phyloP scores from a whole-genome alignment of 2,888 invertebrate genomes.

The Ornithoptera priamus region DNA sequence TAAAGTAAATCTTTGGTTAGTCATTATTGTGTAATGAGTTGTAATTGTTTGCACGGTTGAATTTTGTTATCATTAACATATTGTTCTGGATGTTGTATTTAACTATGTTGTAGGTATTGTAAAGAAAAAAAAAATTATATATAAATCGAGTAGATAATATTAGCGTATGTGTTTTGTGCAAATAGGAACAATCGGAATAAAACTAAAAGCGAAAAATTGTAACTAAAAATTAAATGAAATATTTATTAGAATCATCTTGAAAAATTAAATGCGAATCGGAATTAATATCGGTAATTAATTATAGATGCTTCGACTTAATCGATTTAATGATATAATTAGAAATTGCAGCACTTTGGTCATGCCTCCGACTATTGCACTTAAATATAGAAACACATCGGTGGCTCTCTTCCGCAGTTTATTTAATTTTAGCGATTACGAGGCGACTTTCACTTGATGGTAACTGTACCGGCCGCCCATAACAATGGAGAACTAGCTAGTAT shows the following conservation, averaged over 20 bases:
- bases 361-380: slow-evolving; percentile 64
- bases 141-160: slow-evolving; percentile 70
- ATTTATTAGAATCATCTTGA: slow-evolving; percentile 57
- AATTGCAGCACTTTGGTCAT: slow-evolving; percentile 70
- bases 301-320: slow-evolving; percentile 75
- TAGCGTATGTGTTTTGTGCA: slow-evolving; percentile 75
- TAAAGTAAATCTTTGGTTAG: slow-evolving; percentile 51
- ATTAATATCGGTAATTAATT: slow-evolving; percentile 55
- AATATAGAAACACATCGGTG: slow-evolving; percentile 53
- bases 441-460: too few relatives aligned
- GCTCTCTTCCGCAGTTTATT: slow-evolving; percentile 56
- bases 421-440: too few relatives aligned
- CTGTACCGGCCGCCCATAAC: too few relatives aligned
- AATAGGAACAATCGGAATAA: slow-evolving; percentile 59
- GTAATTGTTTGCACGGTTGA: slow-evolving; percentile 74
- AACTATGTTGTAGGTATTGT: slow-evolving; percentile 74
- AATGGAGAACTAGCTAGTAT: too few relatives aligned
- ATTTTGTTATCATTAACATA: slow-evolving; percentile 77
- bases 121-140: slow-evolving; percentile 65
- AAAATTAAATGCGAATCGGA: slow-evolving; percentile 58
- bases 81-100: slow-evolving; percentile 77
- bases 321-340: slow-evolving; percentile 68
- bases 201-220: slow-evolving; percentile 44
- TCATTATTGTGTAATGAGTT: slow-evolving; percentile 59
- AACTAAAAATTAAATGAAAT: slow-evolving; percentile 48